phyloP scores from a whole-genome alignment of 2,113 vertebrate species.

The Murina feae region DNA sequence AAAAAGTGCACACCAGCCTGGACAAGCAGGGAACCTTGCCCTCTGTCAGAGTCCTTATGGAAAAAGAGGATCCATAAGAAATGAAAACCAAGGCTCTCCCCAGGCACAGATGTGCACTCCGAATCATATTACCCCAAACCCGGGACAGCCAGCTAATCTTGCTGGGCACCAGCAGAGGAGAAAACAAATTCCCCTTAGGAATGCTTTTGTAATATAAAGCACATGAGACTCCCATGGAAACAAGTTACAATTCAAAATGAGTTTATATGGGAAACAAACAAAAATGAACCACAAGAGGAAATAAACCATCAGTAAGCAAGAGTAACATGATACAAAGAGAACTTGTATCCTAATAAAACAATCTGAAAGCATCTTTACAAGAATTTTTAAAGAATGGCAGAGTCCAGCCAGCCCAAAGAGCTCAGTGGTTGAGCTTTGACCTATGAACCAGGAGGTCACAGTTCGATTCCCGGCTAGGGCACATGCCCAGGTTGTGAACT shows the following conservation, averaged over 20 bases:
- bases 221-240: neutral
- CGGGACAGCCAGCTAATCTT: neutral
- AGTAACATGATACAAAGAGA: neutral
- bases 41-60: neutral
- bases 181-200: neutral
- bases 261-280: neutral
- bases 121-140: neutral
- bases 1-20: neutral
- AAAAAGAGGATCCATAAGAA: neutral
- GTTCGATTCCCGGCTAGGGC: too few species aligned
- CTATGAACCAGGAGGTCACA: too few species aligned
- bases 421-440: too few species aligned
- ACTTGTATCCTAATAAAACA: neutral
- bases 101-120: neutral
- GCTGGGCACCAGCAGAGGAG: neutral
- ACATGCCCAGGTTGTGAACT: too few species aligned
- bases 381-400: neutral
- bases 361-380: neutral
- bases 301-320: neutral
- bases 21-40: neutral
- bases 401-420: too few species aligned
- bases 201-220: neutral
- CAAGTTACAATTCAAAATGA: slow-evolving; percentile 9
- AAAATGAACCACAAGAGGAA: slow-evolving; percentile 3
- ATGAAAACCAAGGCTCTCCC: neutral